Evolutionary conservation across 23 tunicate genomes (phyloP), one percentile per base, ranked within the genome.

Genomic region (Aplidium turbinatum): DNA sequence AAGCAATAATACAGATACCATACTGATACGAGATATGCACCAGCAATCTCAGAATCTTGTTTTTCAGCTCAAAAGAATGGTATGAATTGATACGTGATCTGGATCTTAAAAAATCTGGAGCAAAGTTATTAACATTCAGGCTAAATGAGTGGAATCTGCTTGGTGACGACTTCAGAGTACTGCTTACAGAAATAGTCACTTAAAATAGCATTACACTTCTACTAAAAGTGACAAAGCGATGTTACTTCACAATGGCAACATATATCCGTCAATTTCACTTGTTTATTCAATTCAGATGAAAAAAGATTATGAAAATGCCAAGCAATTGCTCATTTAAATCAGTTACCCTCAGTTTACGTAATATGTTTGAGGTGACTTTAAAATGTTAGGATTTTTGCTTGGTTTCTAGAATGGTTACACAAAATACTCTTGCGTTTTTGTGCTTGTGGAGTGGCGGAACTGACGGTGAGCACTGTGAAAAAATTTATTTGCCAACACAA

Each of bases 391-490:
- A 11, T 9, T 42, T 42, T 42, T 42, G 11, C 50, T 42, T 11
- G 50, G 16, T 42, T 16, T 42, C 13, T 16, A 42, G 50, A 42
- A 16, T 42, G 11, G 50, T 9, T 42, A 42, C 50, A 42, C 50
- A 11, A 42, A 42, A 16, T 42, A 42, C 50, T 42, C 50, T 42
- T 42, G 50, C 50, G n/a, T n/a, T 42, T 42, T 42, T 42, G 50
- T 11, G 50, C 50, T 42, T 42, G 50, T 42, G 50, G 50, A 42
- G 16, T 42, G 16, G 50, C 16, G 16, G 16, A 42, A 16, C 50
- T 42, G 50, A 42, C 50, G 50, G 50, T 42, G 50, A 42, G 50
- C 50, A 11, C 50, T 42, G 16, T 16, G 16, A 42, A 16, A 42
- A 42, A 42, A 42, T 42, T 42, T 42, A 9, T 42, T 11, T 11